These are phyloP conservation scores for Eptatretus atami DNA, from an alignment of 2,797 vertebrate species.

Conservation along the genomic window DNA sequence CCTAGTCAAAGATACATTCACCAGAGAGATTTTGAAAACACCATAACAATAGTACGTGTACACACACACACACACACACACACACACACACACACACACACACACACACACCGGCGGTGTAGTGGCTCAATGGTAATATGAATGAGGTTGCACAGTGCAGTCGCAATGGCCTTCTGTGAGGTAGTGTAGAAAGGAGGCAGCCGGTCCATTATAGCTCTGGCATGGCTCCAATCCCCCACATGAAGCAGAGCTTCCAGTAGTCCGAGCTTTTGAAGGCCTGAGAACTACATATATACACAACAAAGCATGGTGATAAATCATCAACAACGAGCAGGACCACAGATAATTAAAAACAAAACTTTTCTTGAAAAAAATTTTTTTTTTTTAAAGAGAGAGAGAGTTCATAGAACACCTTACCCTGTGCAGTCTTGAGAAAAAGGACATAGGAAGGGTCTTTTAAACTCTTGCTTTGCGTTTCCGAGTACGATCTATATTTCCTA, in stretches of 20 bases:
- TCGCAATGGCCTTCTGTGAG: slow-evolving; percentile 62
- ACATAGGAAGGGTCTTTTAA: background rate
- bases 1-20: too few species aligned
- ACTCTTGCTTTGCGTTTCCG: too few species aligned
- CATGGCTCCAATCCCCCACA: slow-evolving; percentile 87
- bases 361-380: too few species aligned
- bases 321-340: slow-evolving; percentile 7
- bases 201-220: slow-evolving; percentile 87
- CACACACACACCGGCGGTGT: slow-evolving; percentile 39
- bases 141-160: slow-evolving; percentile 69
- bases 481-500: too few species aligned
- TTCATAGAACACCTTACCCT: too few species aligned
- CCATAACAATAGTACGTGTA: too few species aligned
- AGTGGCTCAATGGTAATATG: slow-evolving; percentile 72
- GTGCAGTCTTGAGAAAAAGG: background rate
- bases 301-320: slow-evolving; percentile 12
- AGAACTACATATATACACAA: slow-evolving; percentile 21
- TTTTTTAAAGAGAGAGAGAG: too few species aligned
- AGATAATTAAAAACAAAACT: slow-evolving; percentile 6
- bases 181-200: slow-evolving; percentile 77
- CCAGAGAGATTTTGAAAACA: too few species aligned
- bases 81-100: too few species aligned
- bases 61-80: too few species aligned
- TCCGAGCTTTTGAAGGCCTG: slow-evolving; percentile 88
- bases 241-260: slow-evolving; percentile 62